Evolutionary conservation across 1,140 invertebrate genomes (phyloP).

Genomic region (Trichonephila inaurata): DNA sequence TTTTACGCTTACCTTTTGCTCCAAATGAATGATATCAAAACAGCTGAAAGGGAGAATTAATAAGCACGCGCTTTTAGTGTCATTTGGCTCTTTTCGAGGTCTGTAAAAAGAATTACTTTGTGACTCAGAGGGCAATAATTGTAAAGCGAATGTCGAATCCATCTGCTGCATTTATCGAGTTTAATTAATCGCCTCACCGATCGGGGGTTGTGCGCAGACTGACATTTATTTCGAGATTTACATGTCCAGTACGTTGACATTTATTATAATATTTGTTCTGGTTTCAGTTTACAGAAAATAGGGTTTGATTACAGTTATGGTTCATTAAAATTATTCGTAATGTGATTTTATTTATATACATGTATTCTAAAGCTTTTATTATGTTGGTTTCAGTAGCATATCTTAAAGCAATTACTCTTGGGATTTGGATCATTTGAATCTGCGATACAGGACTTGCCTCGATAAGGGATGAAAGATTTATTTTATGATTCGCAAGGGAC

Average conservation of each 20-base stretch:
- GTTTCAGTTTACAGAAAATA: no score
- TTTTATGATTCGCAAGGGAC: no score
- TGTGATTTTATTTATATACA: no score
- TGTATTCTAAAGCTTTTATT: no score
- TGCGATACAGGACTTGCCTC: no score
- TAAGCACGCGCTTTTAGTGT: neutral
- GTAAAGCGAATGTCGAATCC: constrained; percentile 19
- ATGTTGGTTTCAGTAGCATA: no score
- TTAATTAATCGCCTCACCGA: constrained; percentile 12
- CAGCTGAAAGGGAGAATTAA: constrained; percentile 15
- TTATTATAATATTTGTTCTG: no score
- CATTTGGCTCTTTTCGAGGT: neutral
- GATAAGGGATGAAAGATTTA: no score
- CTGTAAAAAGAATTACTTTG: neutral
- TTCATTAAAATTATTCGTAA: no score
- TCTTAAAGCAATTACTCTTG: no score
- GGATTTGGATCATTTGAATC: no score
- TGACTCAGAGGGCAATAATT: neutral
- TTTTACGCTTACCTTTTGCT: neutral
- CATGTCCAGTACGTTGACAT: neutral
- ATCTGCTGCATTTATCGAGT: constrained; percentile 24
- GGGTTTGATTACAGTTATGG: no score
- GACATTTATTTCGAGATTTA: neutral
- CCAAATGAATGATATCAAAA: neutral
- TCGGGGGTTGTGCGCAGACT: neutral